These are phyloP conservation scores for Lepidostoma basale DNA, from an alignment of 1,140 invertebrate species.

Conservation along the genomic window DNA sequence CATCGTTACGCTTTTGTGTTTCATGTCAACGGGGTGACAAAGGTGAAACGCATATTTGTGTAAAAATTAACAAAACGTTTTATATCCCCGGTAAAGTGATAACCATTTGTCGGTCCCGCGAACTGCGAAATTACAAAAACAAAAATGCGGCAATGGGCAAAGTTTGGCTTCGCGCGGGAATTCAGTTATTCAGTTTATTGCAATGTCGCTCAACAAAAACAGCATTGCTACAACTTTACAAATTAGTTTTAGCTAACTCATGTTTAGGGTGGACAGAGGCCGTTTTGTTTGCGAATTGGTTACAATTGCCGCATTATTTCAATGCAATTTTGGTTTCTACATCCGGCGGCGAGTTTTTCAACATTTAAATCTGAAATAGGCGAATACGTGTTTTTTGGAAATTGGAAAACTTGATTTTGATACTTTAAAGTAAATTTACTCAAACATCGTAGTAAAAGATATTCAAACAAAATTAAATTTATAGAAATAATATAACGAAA, in stretches of 20 bases:
- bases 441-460: background rate
- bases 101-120: background rate
- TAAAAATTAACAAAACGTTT: background rate
- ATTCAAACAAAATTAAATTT: too few species aligned
- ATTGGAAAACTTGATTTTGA: background rate
- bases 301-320: background rate
- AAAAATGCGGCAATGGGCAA: conserved; percentile 24
- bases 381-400: background rate
- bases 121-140: conserved; percentile 24
- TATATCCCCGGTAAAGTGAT: background rate
- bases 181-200: conserved; percentile 44
- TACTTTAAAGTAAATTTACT: background rate
- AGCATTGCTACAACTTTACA: conserved; percentile 36
- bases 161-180: conserved; percentile 25
- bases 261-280: conserved; percentile 30
- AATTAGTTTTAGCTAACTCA: conserved; percentile 44
- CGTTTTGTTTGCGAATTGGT: conserved; percentile 30
- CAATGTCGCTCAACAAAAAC: conserved; percentile 44
- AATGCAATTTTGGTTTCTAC: conserved; percentile 1
- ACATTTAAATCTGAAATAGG: background rate
- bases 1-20: too few species aligned
- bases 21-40: too few species aligned
- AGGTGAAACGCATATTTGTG: too few species aligned
- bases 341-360: background rate
- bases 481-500: too few species aligned